Conservation (phyloP, 2,797 vertebrate genomes). For the Anabas testudineus region DNA sequence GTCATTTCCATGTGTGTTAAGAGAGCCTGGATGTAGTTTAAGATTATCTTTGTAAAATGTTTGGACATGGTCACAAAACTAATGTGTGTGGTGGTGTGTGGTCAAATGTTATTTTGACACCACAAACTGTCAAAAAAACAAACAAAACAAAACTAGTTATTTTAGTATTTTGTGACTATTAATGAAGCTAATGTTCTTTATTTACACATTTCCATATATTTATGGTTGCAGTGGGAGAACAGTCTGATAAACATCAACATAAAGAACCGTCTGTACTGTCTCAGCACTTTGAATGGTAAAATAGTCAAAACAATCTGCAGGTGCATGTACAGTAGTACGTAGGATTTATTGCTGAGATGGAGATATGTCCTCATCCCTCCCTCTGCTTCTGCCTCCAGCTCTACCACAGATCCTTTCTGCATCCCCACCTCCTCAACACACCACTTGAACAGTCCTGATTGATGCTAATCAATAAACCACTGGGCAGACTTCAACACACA, state of each 20-base stretch:
- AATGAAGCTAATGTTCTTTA: too few relatives aligned
- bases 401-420: background rate
- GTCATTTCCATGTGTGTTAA: slow-evolving; percentile 10
- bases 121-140: background rate
- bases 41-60: slow-evolving; percentile 14
- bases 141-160: too few relatives aligned
- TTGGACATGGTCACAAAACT: too few relatives aligned
- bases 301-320: background rate
- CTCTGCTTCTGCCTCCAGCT: background rate
- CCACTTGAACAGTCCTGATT: background rate
- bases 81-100: too few relatives aligned
- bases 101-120: background rate
- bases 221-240: background rate
- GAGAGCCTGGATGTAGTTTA: slow-evolving; percentile 9
- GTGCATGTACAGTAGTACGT: background rate
- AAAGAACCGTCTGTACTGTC: background rate
- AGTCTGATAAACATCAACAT: background rate
- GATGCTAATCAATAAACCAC: too few relatives aligned
- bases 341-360: background rate
- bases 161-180: too few relatives aligned
- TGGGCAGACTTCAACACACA: too few relatives aligned
- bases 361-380: background rate
- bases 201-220: too few relatives aligned
- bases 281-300: background rate
- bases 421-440: background rate